phyloP scores from a whole-genome alignment of 1,140 invertebrate genomes.

The Anastrepha obliqua region DNA sequence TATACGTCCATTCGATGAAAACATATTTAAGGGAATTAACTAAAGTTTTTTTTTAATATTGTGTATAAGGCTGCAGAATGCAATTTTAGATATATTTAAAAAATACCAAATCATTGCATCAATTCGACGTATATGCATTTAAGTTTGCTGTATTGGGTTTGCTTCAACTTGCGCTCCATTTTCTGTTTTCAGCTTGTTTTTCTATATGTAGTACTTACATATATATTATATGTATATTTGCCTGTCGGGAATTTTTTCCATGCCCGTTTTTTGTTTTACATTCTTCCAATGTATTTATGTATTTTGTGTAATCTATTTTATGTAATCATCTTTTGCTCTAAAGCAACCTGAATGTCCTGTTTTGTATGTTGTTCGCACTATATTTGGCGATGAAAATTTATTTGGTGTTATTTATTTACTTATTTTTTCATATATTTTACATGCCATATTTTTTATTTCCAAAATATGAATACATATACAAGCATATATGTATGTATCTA shows the following conservation, averaged over 20 bases:
- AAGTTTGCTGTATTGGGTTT: too few species aligned
- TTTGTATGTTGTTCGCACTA: slow-evolving; percentile 30
- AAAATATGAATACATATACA: not conserved
- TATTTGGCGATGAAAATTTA: not conserved
- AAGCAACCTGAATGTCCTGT: slow-evolving; percentile 49
- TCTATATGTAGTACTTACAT: not conserved
- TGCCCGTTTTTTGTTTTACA: not conserved
- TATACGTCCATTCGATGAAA: not conserved
- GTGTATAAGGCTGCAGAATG: not conserved
- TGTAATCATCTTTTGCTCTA: slow-evolving; percentile 19
- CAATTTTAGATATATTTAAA: not conserved
- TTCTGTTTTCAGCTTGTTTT: not conserved
- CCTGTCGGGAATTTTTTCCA: too few species aligned
- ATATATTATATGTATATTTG: too few species aligned
- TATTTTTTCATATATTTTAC: not conserved
- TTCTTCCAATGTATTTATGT: not conserved
- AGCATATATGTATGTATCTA: not conserved
- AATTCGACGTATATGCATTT: not conserved
- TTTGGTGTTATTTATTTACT: not conserved
- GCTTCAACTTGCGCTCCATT: too few species aligned
- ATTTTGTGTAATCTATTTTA: slow-evolving; percentile 38
- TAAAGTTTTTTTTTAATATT: not conserved
- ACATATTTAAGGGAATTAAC: not conserved
- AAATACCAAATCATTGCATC: not conserved
- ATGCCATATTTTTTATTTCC: not conserved